Evolutionary conservation across 1,140 invertebrate genomes (phyloP), one percentile per base, ranked within the genome.

Genomic region (Drosophila ironensis): DNA sequence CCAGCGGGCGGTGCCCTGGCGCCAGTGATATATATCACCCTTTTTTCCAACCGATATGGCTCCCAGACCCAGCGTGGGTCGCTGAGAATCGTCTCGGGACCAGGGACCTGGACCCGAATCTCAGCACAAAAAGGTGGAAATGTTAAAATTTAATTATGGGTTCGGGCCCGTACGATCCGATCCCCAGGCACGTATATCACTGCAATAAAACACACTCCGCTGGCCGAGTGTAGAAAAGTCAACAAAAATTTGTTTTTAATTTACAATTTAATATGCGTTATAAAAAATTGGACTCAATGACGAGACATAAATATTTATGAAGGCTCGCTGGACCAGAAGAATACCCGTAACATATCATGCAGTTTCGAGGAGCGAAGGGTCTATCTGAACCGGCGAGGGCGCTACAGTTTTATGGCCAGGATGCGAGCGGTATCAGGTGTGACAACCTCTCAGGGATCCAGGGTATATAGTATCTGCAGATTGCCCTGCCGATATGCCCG

Each of bases 191-290:
- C 41, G 50, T 71, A 67, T 76, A 72, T 77, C 72, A 76, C 27
- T 60, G 72, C 77, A 82, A 73, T 77, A 77, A 82, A 82, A 73
- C 59, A 63, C 41, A 33, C 30, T 33, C 30, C 14, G 28, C 30
- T 20, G 20, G 22, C 11, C 27, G 78, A 84, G 78, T 86, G 80
- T 74, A 84, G 74, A 84, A 84, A 86, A 86, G 80, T 84, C 80
- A 86, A 84, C 80, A 74, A 68, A 84, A 84, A 84, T 84, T 84
- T 84, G 80, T 86, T 84, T 84, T 84, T 84, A 86, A 86, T 86
- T 86, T 84, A 86, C 80, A 84, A 84, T 84, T 84, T 84, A 84
- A 84, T 84, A 84, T 84, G 73, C 80, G 80, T 86, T 84, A 78
- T 84, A 84, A 84, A 84, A 84, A 84, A 86, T 82, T 86, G 80